Base-by-base conservation (phyloP, 30 jellyfish, hydroid and myxozoan species). In the Pelagia noctiluca region DNA sequence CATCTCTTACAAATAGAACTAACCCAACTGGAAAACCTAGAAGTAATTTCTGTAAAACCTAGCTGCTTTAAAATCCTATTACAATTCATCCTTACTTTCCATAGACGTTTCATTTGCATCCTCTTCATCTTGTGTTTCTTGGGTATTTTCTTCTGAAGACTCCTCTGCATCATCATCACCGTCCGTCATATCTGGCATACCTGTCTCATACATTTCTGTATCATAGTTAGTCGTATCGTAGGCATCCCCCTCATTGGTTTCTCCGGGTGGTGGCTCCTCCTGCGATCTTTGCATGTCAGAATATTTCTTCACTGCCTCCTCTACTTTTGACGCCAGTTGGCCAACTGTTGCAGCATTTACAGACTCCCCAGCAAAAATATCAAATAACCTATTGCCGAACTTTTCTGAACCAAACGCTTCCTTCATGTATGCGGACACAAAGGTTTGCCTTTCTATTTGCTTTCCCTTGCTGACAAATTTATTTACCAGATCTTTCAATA, bases 221-320 rank as follows among this genome's bases (percentile, higher is more conserved):
- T 77, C 88, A 16, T 1, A 24, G 46, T 77, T 77, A 18, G 88
- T 77, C 18, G 8, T 35, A 57, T 77, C 88, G 26, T 77, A 83
- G 1, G 95, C 95, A 64, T 85, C 95, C 19, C 79, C 95, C 19
- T 60, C 79, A 8, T 65, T 24, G 1, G 19, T 37, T 50, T 87
- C 96, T 32, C 86, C 79, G 26, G 67, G 67, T 19, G 96, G 96
- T 23, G 87, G 50, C 38, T 64, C 83, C 0, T 63, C 82, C 28
- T 65, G 92, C 25, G 10, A 29, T 54, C 90, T 36, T 80, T 80
- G 90, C 73, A 13, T 34, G 18, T 2, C 46, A 18, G 47, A 47
- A 53, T 76, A 87, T 36, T 61, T 67, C 48, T 77, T 71, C 21
- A 76, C 28, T 22, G 96, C 96, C 33, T 60, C 36, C 26, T 50